Evolutionary conservation across 2,888 invertebrate genomes (phyloP).

Genomic region (Acrobasis repandana): DNA sequence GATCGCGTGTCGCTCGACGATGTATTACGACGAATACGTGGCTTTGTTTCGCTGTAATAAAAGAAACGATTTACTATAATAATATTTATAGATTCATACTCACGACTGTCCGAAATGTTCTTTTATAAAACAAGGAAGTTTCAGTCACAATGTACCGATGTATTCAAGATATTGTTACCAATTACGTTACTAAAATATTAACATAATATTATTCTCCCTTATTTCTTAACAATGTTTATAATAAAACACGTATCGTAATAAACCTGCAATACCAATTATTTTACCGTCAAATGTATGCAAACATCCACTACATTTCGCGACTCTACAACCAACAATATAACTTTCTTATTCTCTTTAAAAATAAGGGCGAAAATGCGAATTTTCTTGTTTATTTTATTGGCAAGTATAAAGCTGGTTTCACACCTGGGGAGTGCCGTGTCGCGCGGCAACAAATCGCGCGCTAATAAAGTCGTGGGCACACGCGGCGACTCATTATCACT

Average conservation of each 20-base stretch:
- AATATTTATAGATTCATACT: conserved; percentile 23
- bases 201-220: neutral
- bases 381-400: conserved; percentile 15
- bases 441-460: conserved; percentile 66
- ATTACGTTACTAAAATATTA: conserved; percentile 11
- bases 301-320: conserved; percentile 11
- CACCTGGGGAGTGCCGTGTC: conserved; percentile 54
- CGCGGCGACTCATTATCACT: conserved; percentile 71
- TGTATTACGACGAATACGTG: conserved; percentile 33
- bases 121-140: neutral
- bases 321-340: neutral
- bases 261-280: conserved; percentile 30
- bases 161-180: conserved; percentile 1
- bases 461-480: conserved; percentile 68
- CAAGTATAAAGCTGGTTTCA: conserved; percentile 25
- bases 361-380: neutral
- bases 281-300: conserved; percentile 31
- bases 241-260: conserved; percentile 26
- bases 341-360: neutral
- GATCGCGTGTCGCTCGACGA: conserved; percentile 33
- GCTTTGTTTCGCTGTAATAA: conserved; percentile 29
- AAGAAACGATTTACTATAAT: conserved; percentile 22
- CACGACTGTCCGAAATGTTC: conserved; percentile 5
- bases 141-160: conserved; percentile 1
- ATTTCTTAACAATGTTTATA: conserved; percentile 14